These are phyloP conservation scores for Imbricaverruca yamaguchii DNA, from an alignment of 2,888 invertebrate species.

Conservation along the genomic window DNA sequence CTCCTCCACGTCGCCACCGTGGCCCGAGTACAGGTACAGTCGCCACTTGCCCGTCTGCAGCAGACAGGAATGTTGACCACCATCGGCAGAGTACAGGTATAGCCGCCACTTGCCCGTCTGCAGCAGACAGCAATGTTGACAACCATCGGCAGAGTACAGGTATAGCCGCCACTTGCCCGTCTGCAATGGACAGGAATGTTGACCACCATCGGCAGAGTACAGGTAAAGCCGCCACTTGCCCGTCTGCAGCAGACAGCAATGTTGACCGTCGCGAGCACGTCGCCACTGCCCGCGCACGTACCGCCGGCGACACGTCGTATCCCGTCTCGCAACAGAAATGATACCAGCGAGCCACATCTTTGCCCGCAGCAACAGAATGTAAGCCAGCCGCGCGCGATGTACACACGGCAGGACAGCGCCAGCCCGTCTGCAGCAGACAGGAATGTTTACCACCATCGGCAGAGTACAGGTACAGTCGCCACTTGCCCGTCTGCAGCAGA, in stretches of 20 bases:
- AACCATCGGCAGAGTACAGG: not conserved
- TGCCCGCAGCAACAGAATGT: too few relatives aligned
- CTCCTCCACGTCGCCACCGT: slow-evolving; percentile 52
- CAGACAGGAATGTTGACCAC: not conserved
- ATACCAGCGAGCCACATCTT: too few relatives aligned
- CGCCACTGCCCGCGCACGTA: too few relatives aligned
- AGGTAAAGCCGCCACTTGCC: not conserved
- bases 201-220: not conserved
- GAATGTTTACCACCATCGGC: not conserved
- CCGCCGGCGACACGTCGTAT: too few relatives aligned
- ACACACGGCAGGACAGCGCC: too few relatives aligned
- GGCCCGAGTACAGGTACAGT: not conserved
- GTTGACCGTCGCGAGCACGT: too few relatives aligned
- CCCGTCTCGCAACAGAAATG: too few relatives aligned
- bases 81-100: not conserved
- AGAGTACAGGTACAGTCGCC: not conserved
- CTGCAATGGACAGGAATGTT: not conserved
- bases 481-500: not conserved
- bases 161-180: not conserved
- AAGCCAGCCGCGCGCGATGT: too few relatives aligned
- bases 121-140: not conserved
- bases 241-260: not conserved
- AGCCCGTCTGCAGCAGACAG: not conserved
- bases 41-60: not conserved
- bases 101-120: not conserved